Base-by-base conservation (phyloP, 2,113 vertebrate genomes). In the Microcebus ravelobensis region DNA sequence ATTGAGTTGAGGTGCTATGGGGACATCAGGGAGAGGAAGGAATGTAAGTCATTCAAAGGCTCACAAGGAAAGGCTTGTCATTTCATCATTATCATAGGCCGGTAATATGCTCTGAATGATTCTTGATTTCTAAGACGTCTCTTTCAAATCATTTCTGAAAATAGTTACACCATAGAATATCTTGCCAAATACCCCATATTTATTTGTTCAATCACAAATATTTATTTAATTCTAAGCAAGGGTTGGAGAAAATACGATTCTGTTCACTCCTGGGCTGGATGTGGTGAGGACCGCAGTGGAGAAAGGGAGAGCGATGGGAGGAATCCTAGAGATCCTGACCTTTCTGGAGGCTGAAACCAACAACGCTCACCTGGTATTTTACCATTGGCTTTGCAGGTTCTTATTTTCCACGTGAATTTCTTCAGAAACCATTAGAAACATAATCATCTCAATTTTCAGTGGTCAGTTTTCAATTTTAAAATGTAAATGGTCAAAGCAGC, bases 391-490 rank as follows among this genome's bases (percentile, higher is more conserved):
- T 52, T 87, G 21, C 5, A 57, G 29, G 59, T 45, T 86, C 45
- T 82, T 73, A 89, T 85, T 87, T 95, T 84, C 63, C 57, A 91
- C 31, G 63, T 74, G 42, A 95, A 80, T 91, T 89, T 90, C 23
- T 34, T 80, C 12, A 80, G 36, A 97, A 96, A 95, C 76, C 45
- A 31, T 87, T 68, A 88, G 39, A 92, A 88, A 81, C 91, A 92
- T 48, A 90, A 85, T 96, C 52, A 88, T 71, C 36, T 90, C 48
- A 55, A 85, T 96, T 94, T 65, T 91, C 85, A 70, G 74, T 71
- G 59, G 39, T 90, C 50, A 90, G 48, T 87, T 95, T 95, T 52
- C 85, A 84, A 80, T 91, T 95, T 95, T 45, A 18, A 94, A 87
- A 74, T 92, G 39, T 63, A 95, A 88, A 29, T 95, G 71, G 25